These are phyloP conservation scores for Hanleya hanleyi DNA, from an alignment of 2,888 invertebrate genomes.

Conservation along the genomic window DNA sequence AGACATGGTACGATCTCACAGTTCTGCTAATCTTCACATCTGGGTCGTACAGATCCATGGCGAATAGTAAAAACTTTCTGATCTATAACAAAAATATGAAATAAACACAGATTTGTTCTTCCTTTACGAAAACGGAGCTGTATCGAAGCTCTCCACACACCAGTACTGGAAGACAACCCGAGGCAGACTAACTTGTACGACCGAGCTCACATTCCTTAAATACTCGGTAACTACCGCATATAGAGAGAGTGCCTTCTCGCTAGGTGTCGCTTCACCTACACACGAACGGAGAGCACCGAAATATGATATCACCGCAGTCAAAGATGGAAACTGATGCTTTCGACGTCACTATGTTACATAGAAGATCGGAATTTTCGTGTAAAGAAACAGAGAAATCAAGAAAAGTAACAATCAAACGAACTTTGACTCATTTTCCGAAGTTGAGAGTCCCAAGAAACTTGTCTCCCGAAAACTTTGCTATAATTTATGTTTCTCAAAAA, in stretches of 20 bases:
- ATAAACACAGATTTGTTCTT: background rate
- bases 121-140: constrained; percentile 1
- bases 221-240: constrained; percentile 32
- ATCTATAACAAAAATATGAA: background rate
- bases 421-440: background rate
- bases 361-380: background rate
- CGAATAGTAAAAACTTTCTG: background rate
- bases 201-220: constrained; percentile 63
- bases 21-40: background rate
- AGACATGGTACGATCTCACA: constrained; percentile 68
- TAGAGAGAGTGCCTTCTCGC: background rate
- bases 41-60: background rate
- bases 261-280: background rate
- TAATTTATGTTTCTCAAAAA: background rate
- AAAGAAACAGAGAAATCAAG: background rate
- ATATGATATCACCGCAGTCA: background rate
- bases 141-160: background rate
- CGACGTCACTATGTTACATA: background rate
- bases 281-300: background rate
- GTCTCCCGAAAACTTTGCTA: background rate
- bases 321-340: background rate
- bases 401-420: background rate
- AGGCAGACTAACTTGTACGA: constrained; percentile 52
- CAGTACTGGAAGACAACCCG: background rate
- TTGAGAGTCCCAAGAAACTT: background rate